Evolutionary conservation across 1,140 invertebrate genomes (phyloP).

Genomic region (Trialeurodes vaporariorum): DNA sequence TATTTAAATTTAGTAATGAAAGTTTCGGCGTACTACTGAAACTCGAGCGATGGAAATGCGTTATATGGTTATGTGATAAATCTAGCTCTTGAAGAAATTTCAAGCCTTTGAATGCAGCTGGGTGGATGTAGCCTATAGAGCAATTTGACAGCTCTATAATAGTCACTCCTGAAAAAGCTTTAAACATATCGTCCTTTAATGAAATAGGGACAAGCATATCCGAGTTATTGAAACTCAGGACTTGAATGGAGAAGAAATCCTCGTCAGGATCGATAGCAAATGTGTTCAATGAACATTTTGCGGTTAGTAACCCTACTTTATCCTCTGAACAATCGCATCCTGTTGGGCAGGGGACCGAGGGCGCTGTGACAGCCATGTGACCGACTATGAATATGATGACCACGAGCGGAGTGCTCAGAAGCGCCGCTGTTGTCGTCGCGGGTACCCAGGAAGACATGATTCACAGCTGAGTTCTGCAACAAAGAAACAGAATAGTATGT

Average conservation of each 20-base stretch:
- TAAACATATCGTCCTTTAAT: conserved; percentile 17
- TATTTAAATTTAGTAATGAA: conserved; percentile 18
- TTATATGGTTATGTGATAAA: conserved; percentile 62
- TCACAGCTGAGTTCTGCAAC: background rate
- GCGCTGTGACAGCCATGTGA: conserved; percentile 8
- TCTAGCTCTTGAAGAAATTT: conserved; percentile 74
- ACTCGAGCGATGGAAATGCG: conserved; percentile 42
- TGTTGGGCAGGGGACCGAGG: conserved; percentile 1
- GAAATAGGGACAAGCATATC: background rate
- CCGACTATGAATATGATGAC: conserved; percentile 6
- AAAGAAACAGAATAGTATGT: too few species aligned
- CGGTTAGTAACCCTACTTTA: background rate
- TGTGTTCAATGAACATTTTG: background rate
- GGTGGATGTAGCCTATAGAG: conserved; percentile 52
- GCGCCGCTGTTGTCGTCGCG: conserved; percentile 8
- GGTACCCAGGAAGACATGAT: background rate
- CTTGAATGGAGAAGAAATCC: background rate
- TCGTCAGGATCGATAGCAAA: background rate
- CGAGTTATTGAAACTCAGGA: background rate
- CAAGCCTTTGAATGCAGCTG: conserved; percentile 58
- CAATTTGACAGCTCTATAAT: conserved; percentile 46
- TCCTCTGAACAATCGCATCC: conserved; percentile 9
- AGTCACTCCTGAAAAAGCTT: conserved; percentile 17
- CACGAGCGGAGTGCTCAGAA: conserved; percentile 8
- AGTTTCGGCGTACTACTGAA: conserved; percentile 19